phyloP scores from a whole-genome alignment of 2,113 vertebrate species.

The Hydrochoerus hydrochaeris region DNA sequence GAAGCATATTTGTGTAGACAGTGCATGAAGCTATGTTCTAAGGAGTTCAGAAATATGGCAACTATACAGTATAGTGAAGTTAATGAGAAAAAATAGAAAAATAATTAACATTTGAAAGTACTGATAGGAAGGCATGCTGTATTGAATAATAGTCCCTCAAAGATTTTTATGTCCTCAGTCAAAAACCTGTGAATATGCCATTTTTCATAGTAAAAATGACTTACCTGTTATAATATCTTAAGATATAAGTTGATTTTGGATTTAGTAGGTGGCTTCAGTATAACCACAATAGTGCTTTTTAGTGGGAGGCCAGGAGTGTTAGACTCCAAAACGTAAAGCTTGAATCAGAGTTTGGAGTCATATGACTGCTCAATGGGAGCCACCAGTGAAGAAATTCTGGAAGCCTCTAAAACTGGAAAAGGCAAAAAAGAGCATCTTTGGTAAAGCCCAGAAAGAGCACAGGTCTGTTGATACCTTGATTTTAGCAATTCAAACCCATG shows the following conservation, averaged over 20 bases:
- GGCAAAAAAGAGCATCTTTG: not conserved
- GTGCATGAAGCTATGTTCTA: not conserved
- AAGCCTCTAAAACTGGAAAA: not conserved
- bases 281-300: not conserved
- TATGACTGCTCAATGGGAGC: not conserved
- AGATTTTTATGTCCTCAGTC: not conserved
- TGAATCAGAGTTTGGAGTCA: not conserved
- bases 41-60: not conserved
- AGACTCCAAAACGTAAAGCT: not conserved
- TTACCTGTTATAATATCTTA: not conserved
- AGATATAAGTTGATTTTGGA: not conserved
- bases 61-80: not conserved
- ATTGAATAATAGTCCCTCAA: not conserved
- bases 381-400: not conserved
- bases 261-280: not conserved
- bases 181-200: not conserved
- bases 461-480: not conserved
- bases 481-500: not conserved
- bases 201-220: not conserved
- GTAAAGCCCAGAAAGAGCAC: not conserved
- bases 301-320: not conserved
- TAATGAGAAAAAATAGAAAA: not conserved
- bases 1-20: not conserved
- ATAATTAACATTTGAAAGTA: not conserved
- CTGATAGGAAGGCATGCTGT: not conserved